Evolutionary conservation across 2,797 vertebrate genomes (phyloP).

Genomic region (Sylvilagus floridanus): DNA sequence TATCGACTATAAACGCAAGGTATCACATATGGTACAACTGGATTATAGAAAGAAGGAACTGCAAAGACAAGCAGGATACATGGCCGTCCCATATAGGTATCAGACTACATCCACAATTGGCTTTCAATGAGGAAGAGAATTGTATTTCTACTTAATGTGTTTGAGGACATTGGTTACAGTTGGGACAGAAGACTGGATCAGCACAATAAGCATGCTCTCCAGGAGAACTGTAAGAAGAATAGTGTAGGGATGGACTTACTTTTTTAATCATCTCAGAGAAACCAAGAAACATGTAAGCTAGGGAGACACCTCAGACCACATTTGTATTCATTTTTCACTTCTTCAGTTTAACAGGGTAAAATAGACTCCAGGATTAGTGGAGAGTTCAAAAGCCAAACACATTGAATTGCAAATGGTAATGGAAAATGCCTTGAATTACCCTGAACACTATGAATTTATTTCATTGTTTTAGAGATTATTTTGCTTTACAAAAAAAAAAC

Average conservation of each 20-base stretch:
- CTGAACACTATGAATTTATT: neutral
- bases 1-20: neutral
- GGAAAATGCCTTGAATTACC: neutral
- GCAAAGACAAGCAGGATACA: neutral
- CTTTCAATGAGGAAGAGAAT: neutral
- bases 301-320: neutral
- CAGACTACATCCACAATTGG: neutral
- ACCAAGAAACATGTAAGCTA: neutral
- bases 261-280: neutral
- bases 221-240: neutral
- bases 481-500: neutral
- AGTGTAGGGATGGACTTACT: neutral
- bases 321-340: neutral
- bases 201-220: neutral
- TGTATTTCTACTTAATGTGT: neutral
- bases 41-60: neutral
- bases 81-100: neutral
- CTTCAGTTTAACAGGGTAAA: slow-evolving; percentile 30
- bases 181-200: neutral
- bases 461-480: neutral
- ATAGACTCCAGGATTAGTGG: neutral
- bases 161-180: neutral
- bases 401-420: neutral
- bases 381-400: neutral
- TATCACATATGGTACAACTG: neutral